A percentile compares a stretch with the other conserved stretches of the same genome.
phyloP scores from a whole-genome alignment of 1,140 invertebrate species.

The Choristoneura fumiferana region DNA sequence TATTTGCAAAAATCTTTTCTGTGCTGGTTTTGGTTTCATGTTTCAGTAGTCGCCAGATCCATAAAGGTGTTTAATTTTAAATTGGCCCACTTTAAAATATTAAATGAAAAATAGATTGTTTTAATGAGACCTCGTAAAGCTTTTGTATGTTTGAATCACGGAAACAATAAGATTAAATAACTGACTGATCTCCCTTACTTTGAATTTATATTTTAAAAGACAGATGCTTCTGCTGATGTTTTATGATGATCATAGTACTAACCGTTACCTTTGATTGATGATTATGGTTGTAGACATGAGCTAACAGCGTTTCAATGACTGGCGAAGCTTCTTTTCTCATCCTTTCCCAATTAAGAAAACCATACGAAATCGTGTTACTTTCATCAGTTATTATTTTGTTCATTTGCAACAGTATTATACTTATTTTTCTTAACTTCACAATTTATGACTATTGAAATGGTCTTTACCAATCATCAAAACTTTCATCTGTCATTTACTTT shows the following conservation, averaged over 20 bases:
- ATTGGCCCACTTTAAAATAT: no score
- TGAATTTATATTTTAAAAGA: neutral
- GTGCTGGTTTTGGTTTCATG: no score
- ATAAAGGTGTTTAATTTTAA: no score
- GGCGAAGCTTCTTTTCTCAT: neutral
- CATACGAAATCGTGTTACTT: neutral
- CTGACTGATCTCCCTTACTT: no score
- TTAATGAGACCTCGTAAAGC: no score
- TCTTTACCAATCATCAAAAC: neutral
- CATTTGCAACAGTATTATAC: neutral
- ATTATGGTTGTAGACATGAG: constrained; percentile 4
- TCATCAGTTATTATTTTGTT: neutral
- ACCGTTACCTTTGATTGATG: constrained; percentile 11
- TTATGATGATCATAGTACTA: neutral
- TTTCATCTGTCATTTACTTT: constrained; percentile 11
- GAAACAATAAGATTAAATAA: no score
- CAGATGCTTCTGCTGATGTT: neutral
- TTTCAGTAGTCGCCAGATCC: no score
- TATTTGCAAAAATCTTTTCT: no score
- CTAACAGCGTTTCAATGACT: neutral
- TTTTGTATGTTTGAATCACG: no score
- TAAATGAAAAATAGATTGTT: no score
- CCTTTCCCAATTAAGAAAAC: constrained; percentile 1
- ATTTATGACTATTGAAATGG: neutral
- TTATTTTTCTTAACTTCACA: neutral